Evolutionary conservation across 2,888 invertebrate species (phyloP).

Genomic region (Chymomyza amoena): DNA sequence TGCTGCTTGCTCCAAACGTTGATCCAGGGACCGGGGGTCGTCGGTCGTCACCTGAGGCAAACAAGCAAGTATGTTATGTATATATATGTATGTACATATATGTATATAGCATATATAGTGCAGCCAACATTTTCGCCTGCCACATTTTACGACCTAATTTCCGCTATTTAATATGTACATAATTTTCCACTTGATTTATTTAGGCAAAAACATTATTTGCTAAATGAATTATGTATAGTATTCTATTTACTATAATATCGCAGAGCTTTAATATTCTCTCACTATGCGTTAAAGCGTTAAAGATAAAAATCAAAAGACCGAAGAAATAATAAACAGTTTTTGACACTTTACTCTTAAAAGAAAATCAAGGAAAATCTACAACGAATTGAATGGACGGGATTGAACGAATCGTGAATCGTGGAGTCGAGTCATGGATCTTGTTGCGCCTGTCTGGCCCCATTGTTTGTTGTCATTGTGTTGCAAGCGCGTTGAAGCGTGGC

Average conservation of each 20-base stretch:
- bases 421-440: not conserved
- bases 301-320: not conserved
- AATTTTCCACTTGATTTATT: constrained; percentile 63
- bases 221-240: constrained; percentile 65
- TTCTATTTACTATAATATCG: constrained; percentile 15
- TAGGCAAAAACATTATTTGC: constrained; percentile 50
- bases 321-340: constrained; percentile 43
- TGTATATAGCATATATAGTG: too few relatives aligned
- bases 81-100: too few relatives aligned
- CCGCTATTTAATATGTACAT: constrained; percentile 25
- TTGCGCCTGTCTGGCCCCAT: not conserved
- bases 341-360: constrained; percentile 52
- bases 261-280: not conserved
- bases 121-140: not conserved
- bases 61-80: not conserved
- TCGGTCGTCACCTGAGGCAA: not conserved
- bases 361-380: not conserved
- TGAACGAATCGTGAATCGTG: constrained; percentile 35
- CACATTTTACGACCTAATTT: constrained; percentile 38
- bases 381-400: not conserved
- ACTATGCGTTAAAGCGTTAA: not conserved
- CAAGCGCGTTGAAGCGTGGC: constrained; percentile 39
- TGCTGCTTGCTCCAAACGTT: not conserved
- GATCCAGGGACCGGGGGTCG: not conserved
- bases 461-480: not conserved